phyloP scores from a whole-genome alignment of 2,888 invertebrate genomes.

The Tipula confusa region DNA sequence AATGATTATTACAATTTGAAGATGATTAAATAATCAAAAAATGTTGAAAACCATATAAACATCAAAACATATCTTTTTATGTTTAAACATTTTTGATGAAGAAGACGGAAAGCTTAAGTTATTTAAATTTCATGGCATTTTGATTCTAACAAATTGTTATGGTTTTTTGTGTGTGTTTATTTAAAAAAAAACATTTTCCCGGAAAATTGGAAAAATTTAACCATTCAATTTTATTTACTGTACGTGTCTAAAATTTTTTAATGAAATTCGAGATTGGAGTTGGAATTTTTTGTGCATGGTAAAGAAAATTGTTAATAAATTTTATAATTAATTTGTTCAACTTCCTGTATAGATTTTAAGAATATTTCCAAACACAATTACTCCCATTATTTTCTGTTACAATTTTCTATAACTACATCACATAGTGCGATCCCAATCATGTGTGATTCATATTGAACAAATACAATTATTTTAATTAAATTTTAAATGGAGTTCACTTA shows the following conservation, averaged over 20 bases:
- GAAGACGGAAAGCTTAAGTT: background rate
- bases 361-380: background rate
- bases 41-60: background rate
- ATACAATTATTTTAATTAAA: background rate
- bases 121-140: background rate
- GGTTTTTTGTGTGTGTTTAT: background rate
- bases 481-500: background rate
- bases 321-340: background rate
- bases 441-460: background rate
- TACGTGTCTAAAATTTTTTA: background rate
- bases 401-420: background rate
- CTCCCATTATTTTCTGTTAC: too few relatives aligned
- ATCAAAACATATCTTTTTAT: background rate
- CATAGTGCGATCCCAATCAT: background rate
- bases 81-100: background rate
- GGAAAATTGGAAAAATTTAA: background rate
- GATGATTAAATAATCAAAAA: background rate
- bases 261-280: background rate
- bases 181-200: background rate
- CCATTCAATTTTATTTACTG: background rate
- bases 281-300: background rate
- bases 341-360: background rate
- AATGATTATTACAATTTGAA: background rate
- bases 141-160: background rate
- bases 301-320: background rate